These are phyloP conservation scores for Antigone vipio DNA, from an alignment of 2,113 vertebrate genomes.

Conservation along the genomic window DNA sequence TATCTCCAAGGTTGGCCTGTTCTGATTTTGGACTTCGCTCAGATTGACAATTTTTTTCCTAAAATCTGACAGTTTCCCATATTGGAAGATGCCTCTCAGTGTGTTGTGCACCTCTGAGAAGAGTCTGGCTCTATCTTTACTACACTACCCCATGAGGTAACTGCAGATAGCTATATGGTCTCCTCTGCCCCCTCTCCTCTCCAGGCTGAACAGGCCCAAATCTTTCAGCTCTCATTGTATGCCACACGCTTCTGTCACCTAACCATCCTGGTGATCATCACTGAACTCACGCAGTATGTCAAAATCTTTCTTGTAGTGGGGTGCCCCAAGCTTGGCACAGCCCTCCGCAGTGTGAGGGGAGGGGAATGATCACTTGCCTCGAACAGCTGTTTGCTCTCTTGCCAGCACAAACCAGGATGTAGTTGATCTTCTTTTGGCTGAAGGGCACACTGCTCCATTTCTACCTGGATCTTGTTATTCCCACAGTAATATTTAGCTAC, in stretches of 20 bases:
- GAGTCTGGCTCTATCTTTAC: neutral
- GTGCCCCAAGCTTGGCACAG: neutral
- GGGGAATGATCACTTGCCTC: neutral
- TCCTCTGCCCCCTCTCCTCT: neutral
- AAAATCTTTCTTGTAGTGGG: neutral
- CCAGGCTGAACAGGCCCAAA: neutral
- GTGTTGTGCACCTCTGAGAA: neutral
- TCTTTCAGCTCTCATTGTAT: fast-evolving
- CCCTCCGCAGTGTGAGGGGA: neutral
- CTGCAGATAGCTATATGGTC: neutral
- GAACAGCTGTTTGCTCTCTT: neutral
- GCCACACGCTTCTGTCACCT: neutral
- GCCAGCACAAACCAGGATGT: neutral
- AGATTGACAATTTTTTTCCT: neutral
- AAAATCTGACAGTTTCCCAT: neutral
- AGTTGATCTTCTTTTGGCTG: neutral
- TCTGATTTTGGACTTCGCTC: neutral
- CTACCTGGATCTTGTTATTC: neutral
- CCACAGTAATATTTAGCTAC: neutral
- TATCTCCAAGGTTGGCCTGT: neutral
- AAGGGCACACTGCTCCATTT: neutral
- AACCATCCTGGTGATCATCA: neutral
- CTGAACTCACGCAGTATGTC: neutral
- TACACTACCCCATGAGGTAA: neutral
- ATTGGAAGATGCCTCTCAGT: neutral